phyloP scores from a whole-genome alignment of 2,797 vertebrate genomes.

The Sarcophilus harrisii region DNA sequence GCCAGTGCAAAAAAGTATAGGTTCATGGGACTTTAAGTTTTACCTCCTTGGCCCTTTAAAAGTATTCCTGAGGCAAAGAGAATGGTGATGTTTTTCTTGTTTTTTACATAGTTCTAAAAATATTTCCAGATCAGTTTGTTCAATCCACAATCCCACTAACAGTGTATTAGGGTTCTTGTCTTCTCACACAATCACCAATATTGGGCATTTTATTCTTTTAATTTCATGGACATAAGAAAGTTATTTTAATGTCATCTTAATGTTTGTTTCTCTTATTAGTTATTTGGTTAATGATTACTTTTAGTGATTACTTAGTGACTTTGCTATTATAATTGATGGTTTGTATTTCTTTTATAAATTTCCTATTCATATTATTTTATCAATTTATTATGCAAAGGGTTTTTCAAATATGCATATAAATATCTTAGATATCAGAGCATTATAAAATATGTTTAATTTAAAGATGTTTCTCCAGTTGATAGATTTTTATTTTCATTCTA shows the following conservation, averaged over 20 bases:
- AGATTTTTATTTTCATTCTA: background rate
- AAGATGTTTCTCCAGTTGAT: background rate
- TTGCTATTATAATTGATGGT: background rate
- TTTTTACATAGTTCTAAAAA: background rate
- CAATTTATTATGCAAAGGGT: background rate
- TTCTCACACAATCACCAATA: background rate
- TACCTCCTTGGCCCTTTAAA: background rate
- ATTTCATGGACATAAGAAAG: background rate
- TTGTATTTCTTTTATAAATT: background rate
- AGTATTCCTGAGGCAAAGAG: background rate
- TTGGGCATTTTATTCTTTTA: background rate
- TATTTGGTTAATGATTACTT: background rate
- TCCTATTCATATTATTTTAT: background rate
- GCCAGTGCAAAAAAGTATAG: background rate
- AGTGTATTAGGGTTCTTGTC: background rate
- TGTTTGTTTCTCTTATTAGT: background rate
- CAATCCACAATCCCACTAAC: background rate
- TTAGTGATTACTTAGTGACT: background rate
- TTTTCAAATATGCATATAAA: background rate
- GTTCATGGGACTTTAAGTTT: background rate
- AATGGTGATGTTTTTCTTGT: background rate
- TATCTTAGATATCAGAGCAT: background rate
- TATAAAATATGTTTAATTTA: background rate
- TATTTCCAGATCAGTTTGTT: background rate
- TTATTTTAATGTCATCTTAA: background rate